A percentile compares a stretch with the other conserved stretches of the same genome.
Evolutionary conservation across 2,888 invertebrate genomes (phyloP).

Genomic region (Poecilobothrus nobilitatus): DNA sequence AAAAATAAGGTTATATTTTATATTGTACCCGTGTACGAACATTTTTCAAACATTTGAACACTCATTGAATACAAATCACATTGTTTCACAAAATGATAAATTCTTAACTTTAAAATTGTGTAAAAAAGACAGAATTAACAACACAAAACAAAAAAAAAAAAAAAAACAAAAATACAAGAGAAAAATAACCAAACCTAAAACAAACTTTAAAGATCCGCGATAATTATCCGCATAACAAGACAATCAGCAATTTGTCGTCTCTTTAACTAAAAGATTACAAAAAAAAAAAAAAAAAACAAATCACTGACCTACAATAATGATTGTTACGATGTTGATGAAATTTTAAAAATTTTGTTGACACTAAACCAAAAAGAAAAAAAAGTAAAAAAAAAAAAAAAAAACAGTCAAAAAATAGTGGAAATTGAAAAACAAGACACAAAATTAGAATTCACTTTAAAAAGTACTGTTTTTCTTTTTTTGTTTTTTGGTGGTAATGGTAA

Average conservation of each 20-base stretch:
- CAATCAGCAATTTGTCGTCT: constrained; percentile 1
- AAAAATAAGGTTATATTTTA: not conserved
- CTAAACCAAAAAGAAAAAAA: not conserved
- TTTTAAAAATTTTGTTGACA: not conserved
- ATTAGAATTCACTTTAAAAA: not conserved
- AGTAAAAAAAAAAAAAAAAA: not conserved
- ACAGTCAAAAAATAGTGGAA: not conserved
- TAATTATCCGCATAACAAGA: not conserved
- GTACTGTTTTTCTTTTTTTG: too few relatives aligned
- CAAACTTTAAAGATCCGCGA: constrained; percentile 1
- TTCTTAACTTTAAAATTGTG: not conserved
- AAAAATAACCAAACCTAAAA: not conserved
- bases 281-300: not conserved
- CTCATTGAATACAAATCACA: not conserved
- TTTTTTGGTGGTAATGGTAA: not conserved
- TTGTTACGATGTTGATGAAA: not conserved
- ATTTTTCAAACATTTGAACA: not conserved
- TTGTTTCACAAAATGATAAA: not conserved
- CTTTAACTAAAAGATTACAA: not conserved
- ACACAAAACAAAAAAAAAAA: not conserved
- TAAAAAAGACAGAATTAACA: not conserved
- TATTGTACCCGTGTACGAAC: too few relatives aligned
- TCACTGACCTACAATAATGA: constrained; percentile 6
- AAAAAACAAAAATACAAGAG: not conserved
- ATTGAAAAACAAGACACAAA: not conserved